Conservation (phyloP, 2,113 vertebrate genomes). For the Speoplatyrhinus poulsoni region DNA sequence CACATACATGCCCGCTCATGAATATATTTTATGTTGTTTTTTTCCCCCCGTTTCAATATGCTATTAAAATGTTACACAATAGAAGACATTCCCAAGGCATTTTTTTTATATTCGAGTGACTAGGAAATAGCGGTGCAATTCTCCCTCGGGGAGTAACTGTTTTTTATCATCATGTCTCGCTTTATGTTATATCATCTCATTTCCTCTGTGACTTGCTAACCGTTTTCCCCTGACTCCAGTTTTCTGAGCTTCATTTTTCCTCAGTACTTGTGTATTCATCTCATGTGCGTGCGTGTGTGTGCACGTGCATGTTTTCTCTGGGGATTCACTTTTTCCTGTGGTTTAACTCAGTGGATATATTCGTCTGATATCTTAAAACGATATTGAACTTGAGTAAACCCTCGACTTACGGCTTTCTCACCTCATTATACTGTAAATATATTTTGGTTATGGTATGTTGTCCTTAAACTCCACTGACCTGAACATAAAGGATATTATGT, state of each 20-base stretch:
- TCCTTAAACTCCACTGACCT: too few species aligned
- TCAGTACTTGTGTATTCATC: not conserved
- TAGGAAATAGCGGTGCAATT: conserved; percentile 36
- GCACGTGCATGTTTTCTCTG: not conserved
- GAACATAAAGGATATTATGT: too few species aligned
- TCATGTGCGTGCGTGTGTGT: not conserved
- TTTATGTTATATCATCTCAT: conserved; percentile 28
- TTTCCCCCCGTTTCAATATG: too few species aligned
- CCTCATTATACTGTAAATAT: too few species aligned
- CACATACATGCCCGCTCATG: too few species aligned
- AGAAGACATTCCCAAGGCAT: not conserved
- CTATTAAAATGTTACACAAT: not conserved
- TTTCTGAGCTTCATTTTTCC: conserved; percentile 17
- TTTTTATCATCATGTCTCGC: conserved; percentile 9
- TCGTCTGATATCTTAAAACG: not conserved
- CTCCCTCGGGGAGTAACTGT: conserved; percentile 36
- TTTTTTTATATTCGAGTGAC: conserved; percentile 19
- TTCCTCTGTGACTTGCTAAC: conserved; percentile 20
- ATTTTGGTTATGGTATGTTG: too few species aligned
- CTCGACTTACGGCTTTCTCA: too few species aligned
- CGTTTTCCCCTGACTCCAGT: conserved; percentile 3
- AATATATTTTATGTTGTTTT: too few species aligned
- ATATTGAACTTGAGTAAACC: too few species aligned
- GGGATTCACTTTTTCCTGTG: not conserved
- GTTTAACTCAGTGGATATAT: not conserved